phyloP scores from a whole-genome alignment of 2,888 invertebrate genomes.

The Parthenolecanium corni region DNA sequence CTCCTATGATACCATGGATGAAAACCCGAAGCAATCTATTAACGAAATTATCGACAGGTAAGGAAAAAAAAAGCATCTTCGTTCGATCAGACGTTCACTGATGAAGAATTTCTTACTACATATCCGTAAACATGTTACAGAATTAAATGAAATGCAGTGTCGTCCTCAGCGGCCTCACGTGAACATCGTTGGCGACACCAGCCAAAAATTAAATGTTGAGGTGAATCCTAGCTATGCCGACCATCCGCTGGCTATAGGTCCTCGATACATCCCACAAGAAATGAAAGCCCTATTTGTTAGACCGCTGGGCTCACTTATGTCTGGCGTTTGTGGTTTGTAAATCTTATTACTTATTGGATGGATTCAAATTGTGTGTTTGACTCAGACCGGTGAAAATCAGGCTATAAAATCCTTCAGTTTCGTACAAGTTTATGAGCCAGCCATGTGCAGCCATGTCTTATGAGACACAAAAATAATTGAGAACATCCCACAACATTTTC shows the following conservation, averaged over 20 bases:
- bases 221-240: constrained; percentile 60
- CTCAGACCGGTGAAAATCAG: too few relatives aligned
- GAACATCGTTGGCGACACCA: constrained; percentile 53
- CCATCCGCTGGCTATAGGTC: constrained; percentile 60
- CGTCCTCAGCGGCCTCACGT: constrained; percentile 49
- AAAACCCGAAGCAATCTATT: constrained; percentile 49
- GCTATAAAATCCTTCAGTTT: too few relatives aligned
- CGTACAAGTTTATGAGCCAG: too few relatives aligned
- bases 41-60: constrained; percentile 57
- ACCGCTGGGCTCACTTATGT: constrained; percentile 50
- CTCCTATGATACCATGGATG: constrained; percentile 47
- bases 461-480: too few relatives aligned
- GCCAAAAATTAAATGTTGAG: constrained; percentile 45
- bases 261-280: constrained; percentile 58
- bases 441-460: too few relatives aligned
- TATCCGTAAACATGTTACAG: constrained; percentile 40
- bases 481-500: too few relatives aligned
- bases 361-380: neutral
- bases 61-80: constrained; percentile 33
- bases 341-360: neutral
- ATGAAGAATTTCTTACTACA: constrained; percentile 4
- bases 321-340: constrained; percentile 59
- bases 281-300: constrained; percentile 51
- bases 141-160: constrained; percentile 56
- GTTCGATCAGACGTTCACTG: constrained; percentile 30